Base-by-base conservation (phyloP, 2,113 vertebrate genomes). In the Pterocles burchelli region DNA sequence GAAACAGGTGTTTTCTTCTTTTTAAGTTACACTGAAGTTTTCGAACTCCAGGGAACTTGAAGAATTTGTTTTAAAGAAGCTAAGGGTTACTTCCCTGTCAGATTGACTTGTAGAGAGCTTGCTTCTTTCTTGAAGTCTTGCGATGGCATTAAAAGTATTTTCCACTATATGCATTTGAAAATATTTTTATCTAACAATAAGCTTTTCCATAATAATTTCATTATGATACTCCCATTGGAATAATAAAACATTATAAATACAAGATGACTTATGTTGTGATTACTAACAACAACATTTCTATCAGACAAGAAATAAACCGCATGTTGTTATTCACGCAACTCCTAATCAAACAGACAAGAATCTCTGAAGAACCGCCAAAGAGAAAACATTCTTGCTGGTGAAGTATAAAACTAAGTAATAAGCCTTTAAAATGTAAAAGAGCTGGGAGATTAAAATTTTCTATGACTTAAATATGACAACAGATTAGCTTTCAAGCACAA, bases 331-430 rank as follows among this genome's bases (percentile, higher is more conserved):
- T 81, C 70, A 46, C 24, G 57, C 73, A 91, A 89, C 34, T 87
- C 65, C 81, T 94, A 93, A 95, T 87, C 81, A 93, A 77, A 93
- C 13, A 49, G 65, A 93, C 34, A 84, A 94, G 80, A 83, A 86
- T 81, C 85, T 89, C 92, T 91, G 78, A 65, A 84, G 68, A 89
- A 59, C 20, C 82, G 61, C 49, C 43, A 75, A 55, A 89, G 85
- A 78, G 55, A 77, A 89, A 95, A 71, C 58, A 86, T 19, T 67
- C 76, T 81, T 75, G 43, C 25, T 59, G 19, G 43, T 67, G 18
- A 81, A 91, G 26, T 89, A 89, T n/a, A 59, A 84, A 87, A 55
- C 28, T 51, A 74, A 74, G 66, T 89, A 91, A 95, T 43, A 67
- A 71, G 43, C 71, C 70, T 78, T 91, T 51, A 71, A 87, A 81